Evolutionary conservation across 2,888 invertebrate genomes (phyloP).

Genomic region (Andrena minutula): DNA sequence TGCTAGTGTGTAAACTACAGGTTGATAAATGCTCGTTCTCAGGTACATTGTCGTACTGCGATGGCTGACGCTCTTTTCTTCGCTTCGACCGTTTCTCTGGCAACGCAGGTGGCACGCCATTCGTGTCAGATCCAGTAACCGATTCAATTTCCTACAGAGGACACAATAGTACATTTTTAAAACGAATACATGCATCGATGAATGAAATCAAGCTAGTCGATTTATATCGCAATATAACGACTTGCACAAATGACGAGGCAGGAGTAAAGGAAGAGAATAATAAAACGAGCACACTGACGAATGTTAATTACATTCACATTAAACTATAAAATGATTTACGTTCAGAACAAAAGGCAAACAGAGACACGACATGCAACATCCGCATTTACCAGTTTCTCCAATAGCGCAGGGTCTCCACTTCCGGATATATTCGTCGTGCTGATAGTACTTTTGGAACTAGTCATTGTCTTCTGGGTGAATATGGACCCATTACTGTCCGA

Average conservation of each 20-base stretch:
- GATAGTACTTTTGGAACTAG: constrained; percentile 79
- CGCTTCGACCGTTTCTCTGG: constrained; percentile 87
- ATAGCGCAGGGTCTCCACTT: constrained; percentile 76
- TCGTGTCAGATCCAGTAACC: constrained; percentile 71
- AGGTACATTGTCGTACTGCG: constrained; percentile 91
- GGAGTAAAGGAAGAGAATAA: background rate
- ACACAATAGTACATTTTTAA: background rate
- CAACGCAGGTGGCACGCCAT: constrained; percentile 87
- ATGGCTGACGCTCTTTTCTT: constrained; percentile 87
- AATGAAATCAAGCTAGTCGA: background rate
- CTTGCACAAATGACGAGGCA: background rate
- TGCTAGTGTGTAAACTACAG: constrained; percentile 82
- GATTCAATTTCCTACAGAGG: constrained; percentile 79
- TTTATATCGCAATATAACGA: background rate
- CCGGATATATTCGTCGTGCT: constrained; percentile 77
- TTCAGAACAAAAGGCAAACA: constrained; percentile 16
- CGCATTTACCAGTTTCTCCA: constrained; percentile 83
- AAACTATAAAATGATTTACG: background rate
- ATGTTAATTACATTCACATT: background rate
- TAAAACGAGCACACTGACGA: background rate
- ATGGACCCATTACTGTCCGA: constrained; percentile 81
- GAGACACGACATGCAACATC: constrained; percentile 73
- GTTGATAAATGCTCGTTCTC: constrained; percentile 85
- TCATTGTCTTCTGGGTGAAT: constrained; percentile 79
- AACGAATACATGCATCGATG: background rate